These are phyloP conservation scores for Clistopyga incitator DNA, from an alignment of 2,888 invertebrate species.

Conservation along the genomic window DNA sequence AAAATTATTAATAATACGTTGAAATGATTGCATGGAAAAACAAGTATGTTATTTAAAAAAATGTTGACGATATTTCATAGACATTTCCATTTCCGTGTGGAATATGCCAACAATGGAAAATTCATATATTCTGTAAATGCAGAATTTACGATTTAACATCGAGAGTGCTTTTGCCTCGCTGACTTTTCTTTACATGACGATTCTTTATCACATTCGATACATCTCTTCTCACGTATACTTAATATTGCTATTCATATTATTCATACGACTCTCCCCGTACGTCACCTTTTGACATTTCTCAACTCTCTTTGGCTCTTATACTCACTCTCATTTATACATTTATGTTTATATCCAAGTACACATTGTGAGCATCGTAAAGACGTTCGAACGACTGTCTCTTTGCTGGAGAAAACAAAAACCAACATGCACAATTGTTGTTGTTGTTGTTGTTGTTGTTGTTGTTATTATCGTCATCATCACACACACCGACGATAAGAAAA, in stretches of 20 bases:
- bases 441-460: background rate
- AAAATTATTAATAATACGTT: too few relatives aligned
- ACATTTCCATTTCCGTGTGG: background rate
- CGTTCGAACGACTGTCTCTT: background rate
- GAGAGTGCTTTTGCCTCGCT: constrained; percentile 7
- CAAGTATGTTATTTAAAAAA: too few relatives aligned
- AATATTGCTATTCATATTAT: constrained; percentile 65
- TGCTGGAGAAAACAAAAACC: background rate
- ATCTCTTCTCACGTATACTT: constrained; percentile 60
- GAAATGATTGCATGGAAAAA: too few relatives aligned
- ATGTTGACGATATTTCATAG: background rate
- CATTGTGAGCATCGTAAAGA: constrained; percentile 1
- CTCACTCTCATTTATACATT: constrained; percentile 23
- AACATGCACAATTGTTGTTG: background rate
- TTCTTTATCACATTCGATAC: constrained; percentile 39
- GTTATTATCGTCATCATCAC: too few relatives aligned
- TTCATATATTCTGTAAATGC: background rate
- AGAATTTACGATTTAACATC: background rate
- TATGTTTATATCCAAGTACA: constrained; percentile 3
- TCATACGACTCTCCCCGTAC: background rate
- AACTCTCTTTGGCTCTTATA: constrained; percentile 11
- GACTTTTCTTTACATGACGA: constrained; percentile 11
- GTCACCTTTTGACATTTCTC: constrained; percentile 56
- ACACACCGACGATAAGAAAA: background rate
- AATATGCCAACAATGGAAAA: background rate